phyloP scores from a whole-genome alignment of 2,888 invertebrate genomes.

The Megamerina dolium region DNA sequence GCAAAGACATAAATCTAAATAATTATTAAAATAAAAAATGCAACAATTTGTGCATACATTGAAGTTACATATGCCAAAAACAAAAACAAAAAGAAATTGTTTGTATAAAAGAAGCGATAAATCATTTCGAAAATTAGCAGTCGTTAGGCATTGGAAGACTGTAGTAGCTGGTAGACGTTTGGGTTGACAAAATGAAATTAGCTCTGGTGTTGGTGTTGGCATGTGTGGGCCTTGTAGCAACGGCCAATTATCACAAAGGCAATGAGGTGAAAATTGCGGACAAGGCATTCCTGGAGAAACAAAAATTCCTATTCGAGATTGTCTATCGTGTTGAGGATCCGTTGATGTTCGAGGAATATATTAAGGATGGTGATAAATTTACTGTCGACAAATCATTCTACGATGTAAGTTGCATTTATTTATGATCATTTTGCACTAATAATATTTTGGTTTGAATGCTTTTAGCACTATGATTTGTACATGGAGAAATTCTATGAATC shows the following conservation, averaged over 20 bases:
- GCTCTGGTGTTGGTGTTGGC: slow-evolving; percentile 23
- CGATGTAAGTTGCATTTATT: slow-evolving; percentile 17
- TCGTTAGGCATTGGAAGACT: slow-evolving; percentile 16
- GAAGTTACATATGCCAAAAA: too few species aligned
- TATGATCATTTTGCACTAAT: neutral
- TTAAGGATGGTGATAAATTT: slow-evolving; percentile 51
- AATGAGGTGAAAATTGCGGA: slow-evolving; percentile 30
- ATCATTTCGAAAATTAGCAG: too few species aligned
- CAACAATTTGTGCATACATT: too few species aligned
- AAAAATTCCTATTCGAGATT: slow-evolving; percentile 37
- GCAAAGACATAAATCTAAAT: too few species aligned
- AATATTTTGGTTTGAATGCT: neutral
- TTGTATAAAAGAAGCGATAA: too few species aligned
- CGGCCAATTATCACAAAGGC: slow-evolving; percentile 17
- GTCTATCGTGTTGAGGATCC: slow-evolving; percentile 28
- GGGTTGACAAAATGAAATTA: slow-evolving; percentile 24
- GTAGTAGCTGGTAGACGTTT: slow-evolving; percentile 10
- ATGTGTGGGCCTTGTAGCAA: slow-evolving; percentile 23
- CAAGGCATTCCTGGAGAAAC: slow-evolving; percentile 29
- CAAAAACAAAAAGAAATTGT: too few species aligned
- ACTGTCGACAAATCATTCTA: slow-evolving; percentile 33
- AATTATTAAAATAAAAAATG: too few species aligned
- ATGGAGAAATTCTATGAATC: slow-evolving; percentile 27
- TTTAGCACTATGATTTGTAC: slow-evolving; percentile 22
- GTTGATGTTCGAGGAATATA: slow-evolving; percentile 33